Conservation (phyloP, 2,113 vertebrate species). For the Trichomycterus rosablanca region DNA sequence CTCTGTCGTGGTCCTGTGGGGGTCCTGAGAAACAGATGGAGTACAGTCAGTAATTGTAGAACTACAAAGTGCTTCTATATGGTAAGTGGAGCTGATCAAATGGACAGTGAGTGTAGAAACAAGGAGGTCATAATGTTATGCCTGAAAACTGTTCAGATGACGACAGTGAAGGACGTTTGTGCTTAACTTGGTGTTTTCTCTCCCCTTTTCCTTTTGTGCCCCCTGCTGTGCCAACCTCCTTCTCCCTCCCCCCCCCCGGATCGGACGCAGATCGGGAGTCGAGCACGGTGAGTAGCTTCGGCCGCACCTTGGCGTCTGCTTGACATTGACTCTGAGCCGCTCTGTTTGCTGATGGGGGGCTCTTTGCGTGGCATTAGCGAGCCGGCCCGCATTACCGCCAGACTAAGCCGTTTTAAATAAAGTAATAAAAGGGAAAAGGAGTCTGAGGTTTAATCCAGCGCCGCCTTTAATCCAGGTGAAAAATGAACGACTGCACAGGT, state of each 20-base stretch:
- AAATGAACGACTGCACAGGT: slow-evolving; percentile 60
- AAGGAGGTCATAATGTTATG: too few relatives aligned
- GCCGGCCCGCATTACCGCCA: slow-evolving; percentile 42
- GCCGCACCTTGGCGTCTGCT: slow-evolving; percentile 37
- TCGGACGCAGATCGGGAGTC: slow-evolving; percentile 83
- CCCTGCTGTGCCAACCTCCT: slow-evolving; percentile 61
- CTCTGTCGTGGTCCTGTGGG: too few relatives aligned
- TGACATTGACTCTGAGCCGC: slow-evolving; percentile 40
- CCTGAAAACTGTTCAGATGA: too few relatives aligned
- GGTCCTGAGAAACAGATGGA: too few relatives aligned
- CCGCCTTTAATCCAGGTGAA: slow-evolving; percentile 67
- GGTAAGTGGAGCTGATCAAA: too few relatives aligned
- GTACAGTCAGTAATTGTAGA: too few relatives aligned
- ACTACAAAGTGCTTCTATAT: too few relatives aligned
- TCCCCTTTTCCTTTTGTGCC: slow-evolving; percentile 32
- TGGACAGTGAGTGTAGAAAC: too few relatives aligned
- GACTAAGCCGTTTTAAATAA: slow-evolving; percentile 58
- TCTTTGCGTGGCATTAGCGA: slow-evolving; percentile 21
- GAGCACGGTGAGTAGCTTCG: slow-evolving; percentile 78
- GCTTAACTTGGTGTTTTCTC: slow-evolving; percentile 46
- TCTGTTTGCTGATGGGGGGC: slow-evolving; percentile 30
- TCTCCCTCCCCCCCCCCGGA: slow-evolving; percentile 19
- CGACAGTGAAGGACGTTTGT: slow-evolving; percentile 7
- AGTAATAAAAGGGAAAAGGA: slow-evolving; percentile 52
- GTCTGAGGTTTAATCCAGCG: slow-evolving; percentile 60